Evolutionary conservation across 53 echinoderm and acorn worm species (phyloP), one percentile per base, ranked within the genome.

Genomic region (Patiria pectinifera): DNA sequence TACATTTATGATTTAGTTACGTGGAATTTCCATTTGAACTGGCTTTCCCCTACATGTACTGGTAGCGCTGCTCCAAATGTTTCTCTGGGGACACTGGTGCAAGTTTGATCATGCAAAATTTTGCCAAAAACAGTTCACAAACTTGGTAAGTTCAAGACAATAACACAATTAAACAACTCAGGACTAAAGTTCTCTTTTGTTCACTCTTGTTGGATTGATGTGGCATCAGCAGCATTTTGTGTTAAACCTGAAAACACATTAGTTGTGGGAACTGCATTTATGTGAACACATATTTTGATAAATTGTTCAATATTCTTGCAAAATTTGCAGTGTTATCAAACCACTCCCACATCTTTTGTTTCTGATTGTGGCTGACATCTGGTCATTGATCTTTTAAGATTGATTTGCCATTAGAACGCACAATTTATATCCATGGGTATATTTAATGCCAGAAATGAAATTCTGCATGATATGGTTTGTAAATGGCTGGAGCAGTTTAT

Each of bases 321-420:
- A 35, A 35, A 35, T 1, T 35, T 72, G 21, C 72, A 72, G 13
- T 18, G 13, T 21, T 35, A 35, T 35, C 35, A 35, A 35, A 35
- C 0, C 53, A 74, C 26, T 4, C 74, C n/a, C 74, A 74, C 22
- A 23, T 23, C 74, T 0, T 74, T 74, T 74, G 4, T 74, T 74
- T 74, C 22, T 74, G 9, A 24, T 59, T 59, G 21, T n/a, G 44
- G 21, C 82, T 82, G 59, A 59, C 82, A 82, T 82, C 59, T 82
- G 59, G 59, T 59, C 82, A 82, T 58, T 82, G 82, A 46, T 59
- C 59, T 82, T 82, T 43, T 45, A 79, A 23, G 49, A 82, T 59
- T 82, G 82, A 59, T 82, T 82, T 82, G 10, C 59, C 47, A 47
- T 80, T 45, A 48, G 8, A 53, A 53, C 8, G 53, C 53, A 53